Conservation (phyloP, 1,140 invertebrate species). For the Tenebrio molitor region DNA sequence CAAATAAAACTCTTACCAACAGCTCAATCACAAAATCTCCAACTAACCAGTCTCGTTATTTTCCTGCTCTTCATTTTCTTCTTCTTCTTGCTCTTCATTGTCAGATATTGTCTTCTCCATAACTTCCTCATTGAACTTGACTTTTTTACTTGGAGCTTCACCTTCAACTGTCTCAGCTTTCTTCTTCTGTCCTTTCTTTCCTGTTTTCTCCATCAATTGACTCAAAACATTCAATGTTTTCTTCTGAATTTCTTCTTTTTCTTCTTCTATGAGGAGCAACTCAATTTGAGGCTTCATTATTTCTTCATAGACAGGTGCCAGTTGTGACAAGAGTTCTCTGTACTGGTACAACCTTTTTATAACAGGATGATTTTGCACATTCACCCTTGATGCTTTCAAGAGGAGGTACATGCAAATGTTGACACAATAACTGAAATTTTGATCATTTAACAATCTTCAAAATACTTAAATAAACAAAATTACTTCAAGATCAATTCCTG, state of each 20-base stretch:
- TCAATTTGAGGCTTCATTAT: slow-evolving; percentile 77
- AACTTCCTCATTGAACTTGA: slow-evolving; percentile 58
- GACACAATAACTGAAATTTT: slow-evolving; percentile 78
- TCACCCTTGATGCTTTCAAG: slow-evolving; percentile 80
- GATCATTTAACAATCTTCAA: slow-evolving; percentile 36
- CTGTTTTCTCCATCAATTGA: slow-evolving; percentile 57
- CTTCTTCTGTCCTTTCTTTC: too few species aligned
- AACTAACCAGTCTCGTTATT: slow-evolving; percentile 60
- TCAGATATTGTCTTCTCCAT: slow-evolving; percentile 62
- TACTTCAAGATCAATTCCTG: slow-evolving; percentile 81
- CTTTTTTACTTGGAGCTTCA: slow-evolving; percentile 57
- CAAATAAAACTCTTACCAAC: too few species aligned
- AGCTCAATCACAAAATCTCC: too few species aligned
- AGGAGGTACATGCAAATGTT: slow-evolving; percentile 91
- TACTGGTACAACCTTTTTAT: slow-evolving; percentile 86
- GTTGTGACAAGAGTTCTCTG: slow-evolving; percentile 80
- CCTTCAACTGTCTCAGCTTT: too few species aligned
- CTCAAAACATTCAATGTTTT: slow-evolving; percentile 64
- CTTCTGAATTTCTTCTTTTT: slow-evolving; percentile 37
- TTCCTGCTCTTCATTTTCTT: slow-evolving; percentile 47
- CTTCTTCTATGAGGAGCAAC: slow-evolving; percentile 58
- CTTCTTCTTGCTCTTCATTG: slow-evolving; percentile 57
- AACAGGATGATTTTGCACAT: slow-evolving; percentile 86
- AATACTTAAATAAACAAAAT: slow-evolving; percentile 57
- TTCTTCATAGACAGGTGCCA: slow-evolving; percentile 77